A percentile compares a stretch with the other conserved stretches of the same genome.
These are phyloP conservation scores for Chrysochloris asiatica DNA, from an alignment of 2,113 vertebrate genomes.

Conservation along the genomic window DNA sequence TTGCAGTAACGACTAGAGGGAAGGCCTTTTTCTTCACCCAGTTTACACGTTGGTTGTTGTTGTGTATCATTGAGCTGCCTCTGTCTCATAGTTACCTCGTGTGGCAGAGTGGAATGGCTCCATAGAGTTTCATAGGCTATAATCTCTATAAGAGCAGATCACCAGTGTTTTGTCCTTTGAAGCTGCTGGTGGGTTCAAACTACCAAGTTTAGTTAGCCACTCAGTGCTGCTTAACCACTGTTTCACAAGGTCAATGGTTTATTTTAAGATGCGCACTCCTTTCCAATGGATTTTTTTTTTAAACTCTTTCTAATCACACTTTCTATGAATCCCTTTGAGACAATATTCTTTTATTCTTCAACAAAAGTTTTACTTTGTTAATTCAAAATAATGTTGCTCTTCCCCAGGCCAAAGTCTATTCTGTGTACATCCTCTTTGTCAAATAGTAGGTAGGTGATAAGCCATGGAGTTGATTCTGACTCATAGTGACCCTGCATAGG, in stretches of 20 bases:
- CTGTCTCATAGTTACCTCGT: not conserved
- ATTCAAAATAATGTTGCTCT: not conserved
- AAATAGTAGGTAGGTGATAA: too few relatives aligned
- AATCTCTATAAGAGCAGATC: not conserved
- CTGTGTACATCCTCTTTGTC: not conserved
- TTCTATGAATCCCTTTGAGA: not conserved
- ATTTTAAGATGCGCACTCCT: not conserved
- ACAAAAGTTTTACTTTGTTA: not conserved
- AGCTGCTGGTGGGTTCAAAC: not conserved
- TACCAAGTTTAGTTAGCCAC: not conserved
- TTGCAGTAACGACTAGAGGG: not conserved
- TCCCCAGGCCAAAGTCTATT: not conserved
- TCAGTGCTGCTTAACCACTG: not conserved
- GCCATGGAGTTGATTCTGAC: too few relatives aligned
- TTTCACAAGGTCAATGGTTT: not conserved
- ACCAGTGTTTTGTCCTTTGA: too few relatives aligned
- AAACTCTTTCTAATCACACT: not conserved
- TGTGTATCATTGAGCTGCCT: not conserved
- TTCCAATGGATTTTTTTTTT: not conserved
- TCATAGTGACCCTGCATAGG: too few relatives aligned
- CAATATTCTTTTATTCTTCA: slow-evolving; percentile 15
- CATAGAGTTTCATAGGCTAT: not conserved
- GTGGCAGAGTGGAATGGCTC: not conserved
- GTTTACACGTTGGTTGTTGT: not conserved
- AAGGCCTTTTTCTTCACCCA: not conserved